Evolutionary conservation across 2,888 invertebrate species (phyloP), one percentile per base, ranked within the genome.

Genomic region (Xestia xanthographa): DNA sequence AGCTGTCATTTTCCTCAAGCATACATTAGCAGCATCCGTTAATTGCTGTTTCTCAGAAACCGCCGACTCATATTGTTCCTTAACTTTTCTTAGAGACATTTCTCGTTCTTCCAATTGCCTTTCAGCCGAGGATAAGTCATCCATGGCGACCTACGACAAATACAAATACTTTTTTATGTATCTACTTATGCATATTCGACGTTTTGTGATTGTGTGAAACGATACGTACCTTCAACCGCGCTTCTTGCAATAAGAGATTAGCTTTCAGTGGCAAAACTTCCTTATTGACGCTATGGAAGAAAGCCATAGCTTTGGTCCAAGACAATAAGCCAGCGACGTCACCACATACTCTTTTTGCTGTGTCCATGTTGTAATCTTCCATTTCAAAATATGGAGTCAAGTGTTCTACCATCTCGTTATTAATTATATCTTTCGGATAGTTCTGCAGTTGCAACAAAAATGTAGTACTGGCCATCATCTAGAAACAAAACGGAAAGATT

Each of bases 281-380:
- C 94, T 99, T 99, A 95, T 99, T 99, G 71, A 99, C 99, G 83
- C 98, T 98, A 90, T 98, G 99, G 92, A 99, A 99, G 94, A 99
- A 99, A 1, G 98, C 98, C 99, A 99, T 99, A 2, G 99, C 99
- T 94, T 99, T 98, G 0, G 99, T 99, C 99, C 99, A 99, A 0
- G 99, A 99, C 4, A 99, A 95, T 20, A 99, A 96, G 4, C 99
- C 99, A 22, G 99, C 99, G 0, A 99, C 99, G 92, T 99, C 99
- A 72, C 99, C 99, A 92, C 99, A 99, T 8, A 99, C 99, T 83
- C 99, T 97, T 92, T 99, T 98, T 0, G 99, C 99, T 73, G 98
- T 99, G 90, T 99, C 99, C 98, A 99, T 98, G 92, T 98, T 99
- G 93, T 99, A 99, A 93, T 99, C 99, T 90, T 99, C 99, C 99